Evolutionary conservation across 2,113 vertebrate species (phyloP).

Genomic region (Gobius niger): DNA sequence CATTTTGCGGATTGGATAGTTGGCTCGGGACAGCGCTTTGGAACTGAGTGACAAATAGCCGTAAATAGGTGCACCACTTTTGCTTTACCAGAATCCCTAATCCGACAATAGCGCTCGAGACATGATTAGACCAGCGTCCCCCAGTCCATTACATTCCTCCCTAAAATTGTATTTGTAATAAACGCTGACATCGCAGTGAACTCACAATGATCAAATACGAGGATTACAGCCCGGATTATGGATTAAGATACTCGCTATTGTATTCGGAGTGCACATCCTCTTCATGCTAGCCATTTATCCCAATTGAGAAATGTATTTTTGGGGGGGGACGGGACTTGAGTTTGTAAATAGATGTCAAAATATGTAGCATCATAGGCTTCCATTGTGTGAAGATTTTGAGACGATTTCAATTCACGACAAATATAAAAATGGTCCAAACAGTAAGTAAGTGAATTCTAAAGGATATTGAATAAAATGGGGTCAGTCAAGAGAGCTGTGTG

Average conservation of each 20-base stretch:
- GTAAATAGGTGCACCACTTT: not conserved
- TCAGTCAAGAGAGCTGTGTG: constrained; percentile 43
- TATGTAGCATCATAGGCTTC: constrained; percentile 52
- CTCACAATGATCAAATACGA: constrained; percentile 41
- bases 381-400: constrained; percentile 32
- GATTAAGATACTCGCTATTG: constrained; percentile 59
- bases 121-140: constrained; percentile 33
- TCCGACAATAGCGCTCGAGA: constrained; percentile 23
- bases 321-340: constrained; percentile 1
- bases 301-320: constrained; percentile 49
- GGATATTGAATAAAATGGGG: constrained; percentile 50
- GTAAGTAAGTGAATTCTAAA: constrained; percentile 54
- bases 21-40: not conserved
- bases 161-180: constrained; percentile 62
- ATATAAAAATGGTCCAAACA: constrained; percentile 26
- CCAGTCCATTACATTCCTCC: constrained; percentile 6
- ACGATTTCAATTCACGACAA: constrained; percentile 48
- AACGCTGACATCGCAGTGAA: constrained; percentile 57
- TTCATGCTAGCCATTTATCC: constrained; percentile 40
- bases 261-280: constrained; percentile 43
- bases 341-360: constrained; percentile 61
- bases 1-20: not conserved
- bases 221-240: constrained; percentile 49
- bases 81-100: not conserved
- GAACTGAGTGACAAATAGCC: not conserved